Percentiles rank a stretch among this genome's conserved stretches.
phyloP scores from a whole-genome alignment of 2,113 vertebrate species.

The Notothenia rossii region DNA sequence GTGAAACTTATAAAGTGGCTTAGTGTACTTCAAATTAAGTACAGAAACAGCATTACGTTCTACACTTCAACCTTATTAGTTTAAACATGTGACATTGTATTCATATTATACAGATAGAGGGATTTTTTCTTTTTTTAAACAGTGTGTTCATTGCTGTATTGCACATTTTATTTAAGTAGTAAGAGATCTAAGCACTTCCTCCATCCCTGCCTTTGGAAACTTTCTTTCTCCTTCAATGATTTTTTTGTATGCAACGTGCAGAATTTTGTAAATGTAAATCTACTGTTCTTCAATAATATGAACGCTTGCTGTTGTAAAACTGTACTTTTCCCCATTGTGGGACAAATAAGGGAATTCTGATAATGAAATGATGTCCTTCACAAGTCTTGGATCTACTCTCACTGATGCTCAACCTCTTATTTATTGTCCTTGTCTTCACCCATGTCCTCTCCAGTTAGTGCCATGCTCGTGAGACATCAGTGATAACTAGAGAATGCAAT shows the following conservation, averaged over 20 bases:
- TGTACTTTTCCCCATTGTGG: too few relatives aligned
- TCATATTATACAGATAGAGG: background rate
- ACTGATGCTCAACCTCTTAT: background rate
- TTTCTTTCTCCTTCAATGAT: background rate
- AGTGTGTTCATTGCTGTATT: background rate
- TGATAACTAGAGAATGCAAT: too few relatives aligned
- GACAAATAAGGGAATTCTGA: too few relatives aligned
- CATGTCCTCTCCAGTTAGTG: background rate
- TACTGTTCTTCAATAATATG: too few relatives aligned
- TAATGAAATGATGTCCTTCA: too few relatives aligned
- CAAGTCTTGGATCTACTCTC: background rate
- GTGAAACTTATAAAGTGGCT: background rate
- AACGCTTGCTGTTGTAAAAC: too few relatives aligned
- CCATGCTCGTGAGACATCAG: constrained; percentile 4
- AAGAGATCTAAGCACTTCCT: background rate
- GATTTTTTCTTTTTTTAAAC: too few relatives aligned
- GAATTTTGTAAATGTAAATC: too few relatives aligned
- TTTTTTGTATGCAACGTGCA: too few relatives aligned
- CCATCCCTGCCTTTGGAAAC: background rate
- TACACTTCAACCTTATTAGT: too few relatives aligned
- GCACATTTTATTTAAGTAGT: background rate
- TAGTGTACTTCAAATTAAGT: background rate
- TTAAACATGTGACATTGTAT: background rate
- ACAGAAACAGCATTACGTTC: background rate
- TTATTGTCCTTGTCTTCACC: constrained; percentile 1